Conservation (phyloP, 2,113 vertebrate genomes). For the Xenopus laevis region DNA sequence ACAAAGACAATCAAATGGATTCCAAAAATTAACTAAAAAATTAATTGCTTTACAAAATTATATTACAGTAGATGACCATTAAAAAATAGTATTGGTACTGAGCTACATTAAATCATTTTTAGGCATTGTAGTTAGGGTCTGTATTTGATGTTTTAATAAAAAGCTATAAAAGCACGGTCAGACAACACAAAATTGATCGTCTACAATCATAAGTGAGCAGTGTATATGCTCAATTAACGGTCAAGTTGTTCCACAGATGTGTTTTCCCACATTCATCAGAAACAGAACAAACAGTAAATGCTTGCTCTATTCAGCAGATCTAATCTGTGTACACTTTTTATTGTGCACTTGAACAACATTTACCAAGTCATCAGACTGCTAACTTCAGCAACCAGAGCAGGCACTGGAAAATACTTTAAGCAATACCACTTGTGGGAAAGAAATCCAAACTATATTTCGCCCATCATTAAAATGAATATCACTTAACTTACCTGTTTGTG, state of each 20-base stretch:
- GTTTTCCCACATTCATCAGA: background rate
- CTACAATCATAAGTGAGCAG: background rate
- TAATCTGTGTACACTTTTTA: conserved; percentile 28
- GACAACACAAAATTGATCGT: background rate
- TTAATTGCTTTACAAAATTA: too few species aligned
- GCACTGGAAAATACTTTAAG: background rate
- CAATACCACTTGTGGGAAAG: background rate
- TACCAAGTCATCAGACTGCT: background rate
- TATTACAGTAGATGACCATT: too few species aligned
- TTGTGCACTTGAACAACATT: conserved; percentile 35
- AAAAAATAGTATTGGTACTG: too few species aligned
- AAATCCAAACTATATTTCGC: background rate
- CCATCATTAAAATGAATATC: background rate
- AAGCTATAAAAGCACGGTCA: background rate
- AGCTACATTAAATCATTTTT: too few species aligned
- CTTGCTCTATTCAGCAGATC: background rate
- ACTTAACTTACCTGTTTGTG: conserved; percentile 76
- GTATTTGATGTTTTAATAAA: too few species aligned
- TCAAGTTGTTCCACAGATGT: background rate
- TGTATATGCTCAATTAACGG: background rate
- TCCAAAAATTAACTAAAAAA: too few species aligned
- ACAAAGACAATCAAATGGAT: too few species aligned
- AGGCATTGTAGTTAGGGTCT: too few species aligned
- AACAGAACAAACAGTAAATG: background rate
- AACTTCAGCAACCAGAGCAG: conserved; percentile 3